Percentiles rank a stretch among this genome's conserved stretches.
phyloP scores from a whole-genome alignment of 2,797 vertebrate species.

The Apogon talboti region DNA sequence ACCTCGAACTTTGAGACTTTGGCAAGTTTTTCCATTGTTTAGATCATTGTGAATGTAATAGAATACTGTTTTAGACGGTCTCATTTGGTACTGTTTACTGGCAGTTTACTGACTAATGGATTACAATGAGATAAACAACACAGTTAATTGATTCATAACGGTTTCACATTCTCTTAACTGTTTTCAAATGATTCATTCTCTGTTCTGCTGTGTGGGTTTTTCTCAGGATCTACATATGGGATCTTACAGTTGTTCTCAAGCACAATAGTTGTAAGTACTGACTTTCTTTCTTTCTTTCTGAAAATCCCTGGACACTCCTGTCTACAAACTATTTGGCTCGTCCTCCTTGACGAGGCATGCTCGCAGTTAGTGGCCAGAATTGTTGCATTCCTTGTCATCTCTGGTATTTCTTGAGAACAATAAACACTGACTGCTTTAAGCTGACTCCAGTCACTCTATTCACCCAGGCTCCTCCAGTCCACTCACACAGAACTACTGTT shows the following conservation, averaged over 20 bases:
- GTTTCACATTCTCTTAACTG: too few species aligned
- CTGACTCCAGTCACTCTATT: conserved; percentile 40
- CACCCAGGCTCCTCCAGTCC: conserved; percentile 19
- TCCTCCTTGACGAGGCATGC: conserved; percentile 32
- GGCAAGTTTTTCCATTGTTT: too few species aligned
- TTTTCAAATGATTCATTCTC: too few species aligned
- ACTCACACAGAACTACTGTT: conserved; percentile 9
- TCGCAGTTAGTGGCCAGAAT: conserved; percentile 36
- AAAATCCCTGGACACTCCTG: background rate
- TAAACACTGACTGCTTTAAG: conserved; percentile 48
- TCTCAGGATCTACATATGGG: conserved; percentile 93
- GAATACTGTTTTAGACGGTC: too few species aligned
- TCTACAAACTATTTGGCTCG: conserved; percentile 9
- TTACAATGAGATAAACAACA: too few species aligned
- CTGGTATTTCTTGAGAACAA: conserved; percentile 70
- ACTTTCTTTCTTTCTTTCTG: conserved; percentile 25
- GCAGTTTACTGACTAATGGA: too few species aligned
- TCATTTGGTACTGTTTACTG: too few species aligned
- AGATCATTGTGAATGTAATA: too few species aligned
- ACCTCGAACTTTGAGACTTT: too few species aligned
- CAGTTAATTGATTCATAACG: too few species aligned
- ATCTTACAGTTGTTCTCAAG: conserved; percentile 96
- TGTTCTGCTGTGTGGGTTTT: background rate
- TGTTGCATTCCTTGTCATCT: conserved; percentile 45
- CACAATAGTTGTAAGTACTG: conserved; percentile 92